Base-by-base conservation (phyloP, 2,113 vertebrate species). In the Nibea albiflora region DNA sequence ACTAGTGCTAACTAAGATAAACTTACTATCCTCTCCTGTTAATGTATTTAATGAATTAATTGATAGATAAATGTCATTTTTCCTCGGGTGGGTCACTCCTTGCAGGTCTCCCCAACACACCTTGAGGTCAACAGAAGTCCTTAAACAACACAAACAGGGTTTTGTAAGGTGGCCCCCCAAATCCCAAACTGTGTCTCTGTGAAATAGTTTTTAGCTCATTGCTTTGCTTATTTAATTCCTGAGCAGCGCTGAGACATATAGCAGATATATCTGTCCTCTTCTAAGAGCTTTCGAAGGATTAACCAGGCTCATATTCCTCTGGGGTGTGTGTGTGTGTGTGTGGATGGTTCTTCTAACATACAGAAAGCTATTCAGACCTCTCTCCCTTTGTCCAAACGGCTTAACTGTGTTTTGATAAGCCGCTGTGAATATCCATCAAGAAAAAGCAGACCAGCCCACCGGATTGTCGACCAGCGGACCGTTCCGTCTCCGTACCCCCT, bases 331-430 rank as follows among this genome's bases (percentile, higher is more conserved):
- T 44, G 42, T 46, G 44, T 46, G 50, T 50, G 56, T 63, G 77
- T 58, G 67, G 47, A 76, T 76, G 84, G 14, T 74, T 73, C 24
- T 65, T 73, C 50, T 58, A 69, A 57, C 75, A 62, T 15, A 56
- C 49, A 42, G 78, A 35, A 35, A 85, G 60, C 62, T 63, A 65
- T 70, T 77, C 81, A 85, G 77, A 82, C 81, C 81, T 61, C 60
- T 82, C 62, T 74, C 22, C 80, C 63, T 83, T 64, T 75, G 77
- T 82, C 72, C 89, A 53, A 84, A 53, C 44, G 64, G 83, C 78
- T 90, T 87, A 78, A 82, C 82, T n/a, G 80, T 84, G 88, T 89
- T 93, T 78, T 90, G 90, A 93, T 93, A 93, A 92, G 85, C 90
- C 79, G 81, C 64, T 54, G 80, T 80, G 88, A 80, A 85, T 74